Base-by-base conservation (phyloP, 2,113 vertebrate species). In the Corvus cornix region DNA sequence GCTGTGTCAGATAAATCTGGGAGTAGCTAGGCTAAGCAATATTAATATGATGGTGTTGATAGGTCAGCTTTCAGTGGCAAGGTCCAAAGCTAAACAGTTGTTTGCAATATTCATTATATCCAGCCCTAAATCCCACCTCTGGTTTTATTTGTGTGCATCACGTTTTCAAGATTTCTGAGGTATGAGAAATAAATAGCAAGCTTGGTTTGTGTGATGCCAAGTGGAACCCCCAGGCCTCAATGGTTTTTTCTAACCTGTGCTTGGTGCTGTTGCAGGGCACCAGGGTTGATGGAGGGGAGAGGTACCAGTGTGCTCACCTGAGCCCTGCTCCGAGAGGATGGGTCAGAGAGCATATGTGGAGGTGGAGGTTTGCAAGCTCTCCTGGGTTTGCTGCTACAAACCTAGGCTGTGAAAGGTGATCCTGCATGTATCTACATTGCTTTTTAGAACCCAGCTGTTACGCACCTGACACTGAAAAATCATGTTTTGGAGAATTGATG, bases 11-110 rank as follows among this genome's bases (percentile, higher is more conserved):
- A 64, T 72, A 81, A 72, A 75, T 31, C 31, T 58, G 3, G 10
- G 59, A 87, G 51, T 16, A 62, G 37, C 55, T 86, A 58, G 43
- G 33, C 15, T 60, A 81, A 80, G 56, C 30, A 76, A 33, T 20
- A 77, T 69, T 92, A 59, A 89, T 48, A 66, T 20, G 52, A 60
- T 27, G 26, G 48, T 70, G 62, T 9, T 58, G 23, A 64, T 49
- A 84, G 68, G 80, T 67, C 60, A 94, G 68, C 44, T 67, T 92
- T 72, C 55, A 77, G 30, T 39, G 20, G 22, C 75, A 49, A 72
- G 44, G 30, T 92, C 75, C 76, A 73, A 58, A 87, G 74, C 35
- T 68, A 89, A 96, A 85, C 19, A 55, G 24, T 12, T 33, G 4
- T 60, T 92, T 68, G 23, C n/a, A 62, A 33, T 78, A 81, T 39